These are phyloP conservation scores for Macrosteles quadrilineatus DNA, from an alignment of 1,140 invertebrate genomes.

Conservation along the genomic window DNA sequence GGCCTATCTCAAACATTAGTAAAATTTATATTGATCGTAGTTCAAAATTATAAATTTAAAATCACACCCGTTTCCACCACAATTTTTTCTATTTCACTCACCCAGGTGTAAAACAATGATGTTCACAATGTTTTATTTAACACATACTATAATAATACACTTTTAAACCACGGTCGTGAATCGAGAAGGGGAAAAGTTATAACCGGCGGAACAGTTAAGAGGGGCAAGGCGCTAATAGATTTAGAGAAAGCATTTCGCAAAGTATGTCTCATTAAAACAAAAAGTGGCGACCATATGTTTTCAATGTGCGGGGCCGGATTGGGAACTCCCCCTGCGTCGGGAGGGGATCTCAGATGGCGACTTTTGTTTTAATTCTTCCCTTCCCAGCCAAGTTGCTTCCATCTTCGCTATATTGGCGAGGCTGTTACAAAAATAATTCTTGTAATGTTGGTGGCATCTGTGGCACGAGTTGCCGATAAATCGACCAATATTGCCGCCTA, in stretches of 20 bases:
- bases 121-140: too few relatives aligned
- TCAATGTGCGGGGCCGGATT: neutral
- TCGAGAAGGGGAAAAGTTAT: neutral
- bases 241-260: constrained; percentile 7
- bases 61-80: too few relatives aligned
- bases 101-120: too few relatives aligned
- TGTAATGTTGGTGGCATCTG: neutral
- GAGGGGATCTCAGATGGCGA: constrained; percentile 2
- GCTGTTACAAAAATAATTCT: constrained; percentile 7
- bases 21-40: too few relatives aligned
- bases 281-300: constrained; percentile 14
- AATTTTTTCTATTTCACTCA: too few relatives aligned
- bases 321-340: neutral
- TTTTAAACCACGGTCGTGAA: too few relatives aligned
- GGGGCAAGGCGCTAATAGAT: neutral
- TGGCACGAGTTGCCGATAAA: neutral
- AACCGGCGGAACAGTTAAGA: neutral
- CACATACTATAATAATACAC: too few relatives aligned
- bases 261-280: constrained; percentile 16
- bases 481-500: neutral
- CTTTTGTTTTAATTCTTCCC: constrained; percentile 4
- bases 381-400: neutral
- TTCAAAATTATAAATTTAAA: too few relatives aligned
- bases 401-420: constrained; percentile 5
- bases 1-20: too few relatives aligned